A percentile compares a stretch with the other conserved stretches of the same genome.
Conservation (phyloP, 2,888 invertebrate species). For the Hyposoter didymator region DNA sequence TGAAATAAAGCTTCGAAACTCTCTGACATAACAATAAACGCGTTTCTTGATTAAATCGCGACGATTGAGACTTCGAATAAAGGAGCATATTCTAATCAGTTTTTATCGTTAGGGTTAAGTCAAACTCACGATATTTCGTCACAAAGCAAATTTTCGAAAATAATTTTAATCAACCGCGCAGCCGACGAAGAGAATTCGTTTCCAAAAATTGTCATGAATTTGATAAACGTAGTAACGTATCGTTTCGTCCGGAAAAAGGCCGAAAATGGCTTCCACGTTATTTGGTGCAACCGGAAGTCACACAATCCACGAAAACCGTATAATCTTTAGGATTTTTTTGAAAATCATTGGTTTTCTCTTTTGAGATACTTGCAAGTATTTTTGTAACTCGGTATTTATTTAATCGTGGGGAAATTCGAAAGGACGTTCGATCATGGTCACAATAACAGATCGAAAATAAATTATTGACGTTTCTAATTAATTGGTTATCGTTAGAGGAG, state of each 20-base stretch:
- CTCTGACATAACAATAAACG: conserved; percentile 18
- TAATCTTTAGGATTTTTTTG: not conserved
- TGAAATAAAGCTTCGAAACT: conserved; percentile 64
- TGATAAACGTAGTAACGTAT: not conserved
- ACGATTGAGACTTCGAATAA: not conserved
- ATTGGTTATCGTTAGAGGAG: not conserved
- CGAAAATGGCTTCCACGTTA: not conserved
- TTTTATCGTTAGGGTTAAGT: not conserved
- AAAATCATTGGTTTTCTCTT: not conserved
- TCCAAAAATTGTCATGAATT: not conserved
- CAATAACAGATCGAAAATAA: not conserved
- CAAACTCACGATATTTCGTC: not conserved
- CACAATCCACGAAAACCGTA: not conserved
- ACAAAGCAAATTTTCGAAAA: not conserved
- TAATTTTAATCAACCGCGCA: not conserved
- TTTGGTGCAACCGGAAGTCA: not conserved
- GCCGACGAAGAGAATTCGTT: not conserved
- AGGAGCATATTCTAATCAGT: not conserved
- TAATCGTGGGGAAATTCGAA: not conserved
- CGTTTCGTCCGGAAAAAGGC: too few relatives aligned
- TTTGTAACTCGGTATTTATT: too few relatives aligned
- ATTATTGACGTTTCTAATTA: not conserved
- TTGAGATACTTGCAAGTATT: not conserved
- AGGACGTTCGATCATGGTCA: not conserved
- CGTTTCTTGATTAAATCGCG: not conserved